Evolutionary conservation across 2,797 vertebrate species (phyloP).

Genomic region (Odontamblyopus rebecca): DNA sequence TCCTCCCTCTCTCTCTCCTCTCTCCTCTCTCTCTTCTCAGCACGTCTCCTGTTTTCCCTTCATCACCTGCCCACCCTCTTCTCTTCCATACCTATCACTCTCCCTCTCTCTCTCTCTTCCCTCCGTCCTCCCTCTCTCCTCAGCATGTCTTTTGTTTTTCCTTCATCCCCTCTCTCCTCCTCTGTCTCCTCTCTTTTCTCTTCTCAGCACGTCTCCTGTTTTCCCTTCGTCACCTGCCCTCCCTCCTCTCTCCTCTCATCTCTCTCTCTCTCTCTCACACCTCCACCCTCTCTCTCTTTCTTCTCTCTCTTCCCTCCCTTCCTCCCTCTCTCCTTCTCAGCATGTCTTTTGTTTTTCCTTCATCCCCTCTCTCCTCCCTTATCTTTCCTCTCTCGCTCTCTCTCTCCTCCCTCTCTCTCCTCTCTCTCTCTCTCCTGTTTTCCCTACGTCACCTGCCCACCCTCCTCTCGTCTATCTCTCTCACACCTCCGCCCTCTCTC

Average conservation of each 20-base stretch:
- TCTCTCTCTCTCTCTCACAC: slow-evolving; percentile 25
- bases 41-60: not conserved
- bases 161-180: not conserved
- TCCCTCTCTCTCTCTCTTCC: not conserved
- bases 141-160: not conserved
- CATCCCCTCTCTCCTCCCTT: too few species aligned
- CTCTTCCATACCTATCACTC: slow-evolving; percentile 45
- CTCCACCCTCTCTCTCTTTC: slow-evolving; percentile 24
- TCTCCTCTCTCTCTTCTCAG: too few species aligned
- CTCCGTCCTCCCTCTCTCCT: not conserved
- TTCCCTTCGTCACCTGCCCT: not conserved
- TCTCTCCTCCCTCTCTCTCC: not conserved
- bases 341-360: too few species aligned
- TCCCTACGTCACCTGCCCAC: not conserved
- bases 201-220: not conserved
- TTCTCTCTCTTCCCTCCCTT: slow-evolving; percentile 26
- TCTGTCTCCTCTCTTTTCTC: not conserved
- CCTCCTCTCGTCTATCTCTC: slow-evolving; percentile 47
- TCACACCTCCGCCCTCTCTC: not conserved
- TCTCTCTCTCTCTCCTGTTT: not conserved
- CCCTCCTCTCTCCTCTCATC: slow-evolving; percentile 21
- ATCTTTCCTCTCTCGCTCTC: not conserved
- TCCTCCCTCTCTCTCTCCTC: not conserved
- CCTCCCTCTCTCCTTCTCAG: too few species aligned
- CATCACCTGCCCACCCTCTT: not conserved